Evolutionary conservation across 1,140 invertebrate species (phyloP).

Genomic region (Drosophila ohnishii): DNA sequence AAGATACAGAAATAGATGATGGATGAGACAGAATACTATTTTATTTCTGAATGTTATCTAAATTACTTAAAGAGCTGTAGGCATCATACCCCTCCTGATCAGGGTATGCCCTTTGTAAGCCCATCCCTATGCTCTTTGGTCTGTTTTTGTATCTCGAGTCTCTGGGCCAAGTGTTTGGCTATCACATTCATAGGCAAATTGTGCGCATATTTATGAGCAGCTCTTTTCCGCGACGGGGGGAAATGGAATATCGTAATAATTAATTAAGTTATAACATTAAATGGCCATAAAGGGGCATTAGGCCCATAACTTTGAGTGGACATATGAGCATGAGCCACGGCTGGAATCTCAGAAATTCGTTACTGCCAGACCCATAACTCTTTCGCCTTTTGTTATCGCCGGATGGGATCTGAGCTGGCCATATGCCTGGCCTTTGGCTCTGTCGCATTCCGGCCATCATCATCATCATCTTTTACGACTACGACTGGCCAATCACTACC

Average conservation of each 20-base stretch:
- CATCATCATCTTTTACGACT: conserved; percentile 54
- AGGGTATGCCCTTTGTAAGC: conserved; percentile 24
- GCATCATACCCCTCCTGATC: background rate
- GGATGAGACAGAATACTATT: conserved; percentile 19
- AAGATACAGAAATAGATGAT: conserved; percentile 2
- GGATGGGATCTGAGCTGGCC: conserved; percentile 26
- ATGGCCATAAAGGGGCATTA: conserved; percentile 77
- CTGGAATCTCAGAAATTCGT: conserved; percentile 57
- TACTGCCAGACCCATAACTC: conserved; percentile 57
- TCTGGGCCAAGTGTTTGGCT: conserved; percentile 44
- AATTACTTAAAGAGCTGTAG: conserved; percentile 8
- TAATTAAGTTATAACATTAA: conserved; percentile 82
- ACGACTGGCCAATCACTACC: conserved; percentile 23
- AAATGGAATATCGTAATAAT: conserved; percentile 71
- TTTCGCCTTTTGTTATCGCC: conserved; percentile 57
- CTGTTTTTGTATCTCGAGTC: conserved; percentile 15
- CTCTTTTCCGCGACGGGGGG: conserved; percentile 20
- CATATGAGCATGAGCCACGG: conserved; percentile 58
- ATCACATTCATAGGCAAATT: conserved; percentile 70
- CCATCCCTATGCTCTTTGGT: conserved; percentile 16
- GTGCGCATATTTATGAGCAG: conserved; percentile 59
- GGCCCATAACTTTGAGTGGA: conserved; percentile 73
- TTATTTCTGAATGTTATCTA: background rate
- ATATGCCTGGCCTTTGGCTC: conserved; percentile 22
- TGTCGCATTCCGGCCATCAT: conserved; percentile 50